phyloP scores from a whole-genome alignment of 2,797 vertebrate genomes.

The Alectoris magna region DNA sequence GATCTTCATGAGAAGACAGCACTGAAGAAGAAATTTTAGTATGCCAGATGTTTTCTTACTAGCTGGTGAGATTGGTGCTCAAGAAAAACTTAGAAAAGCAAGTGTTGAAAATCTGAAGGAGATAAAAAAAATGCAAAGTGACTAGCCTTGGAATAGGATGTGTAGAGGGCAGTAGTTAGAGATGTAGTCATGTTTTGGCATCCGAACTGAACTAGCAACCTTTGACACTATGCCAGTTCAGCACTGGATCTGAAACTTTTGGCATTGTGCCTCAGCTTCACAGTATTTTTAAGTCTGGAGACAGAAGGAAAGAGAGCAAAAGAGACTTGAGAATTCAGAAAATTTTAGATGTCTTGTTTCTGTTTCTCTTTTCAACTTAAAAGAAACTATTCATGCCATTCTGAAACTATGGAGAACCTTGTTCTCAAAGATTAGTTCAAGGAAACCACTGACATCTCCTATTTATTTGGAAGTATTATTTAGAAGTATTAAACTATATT shows the following conservation, averaged over 20 bases:
- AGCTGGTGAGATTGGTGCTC: not conserved
- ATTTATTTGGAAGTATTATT: not conserved
- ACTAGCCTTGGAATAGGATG: not conserved
- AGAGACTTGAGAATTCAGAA: not conserved
- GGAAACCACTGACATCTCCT: rapidly evolving
- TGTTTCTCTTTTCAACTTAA: not conserved
- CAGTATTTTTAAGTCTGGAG: conserved; percentile 23
- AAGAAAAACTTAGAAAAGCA: not conserved
- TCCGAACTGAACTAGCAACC: not conserved
- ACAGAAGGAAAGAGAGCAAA: not conserved
- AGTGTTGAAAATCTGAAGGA: not conserved
- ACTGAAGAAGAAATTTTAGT: not conserved
- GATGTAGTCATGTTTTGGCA: conserved; percentile 14
- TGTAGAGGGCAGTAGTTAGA: not conserved
- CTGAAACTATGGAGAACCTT: not conserved
- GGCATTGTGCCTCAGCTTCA: conserved; percentile 24
- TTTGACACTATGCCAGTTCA: conserved; percentile 46
- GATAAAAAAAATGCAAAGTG: not conserved
- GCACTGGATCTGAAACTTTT: conserved; percentile 33
- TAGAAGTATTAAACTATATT: not conserved
- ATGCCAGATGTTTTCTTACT: not conserved
- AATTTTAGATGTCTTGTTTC: not conserved
- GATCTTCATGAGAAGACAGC: not conserved
- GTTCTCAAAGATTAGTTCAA: rapidly evolving
- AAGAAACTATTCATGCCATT: not conserved